Percentiles rank a stretch among this genome's conserved stretches.
Conservation (phyloP, 92 coral and sea anemone genomes). For the Anthopleura xanthogrammica region DNA sequence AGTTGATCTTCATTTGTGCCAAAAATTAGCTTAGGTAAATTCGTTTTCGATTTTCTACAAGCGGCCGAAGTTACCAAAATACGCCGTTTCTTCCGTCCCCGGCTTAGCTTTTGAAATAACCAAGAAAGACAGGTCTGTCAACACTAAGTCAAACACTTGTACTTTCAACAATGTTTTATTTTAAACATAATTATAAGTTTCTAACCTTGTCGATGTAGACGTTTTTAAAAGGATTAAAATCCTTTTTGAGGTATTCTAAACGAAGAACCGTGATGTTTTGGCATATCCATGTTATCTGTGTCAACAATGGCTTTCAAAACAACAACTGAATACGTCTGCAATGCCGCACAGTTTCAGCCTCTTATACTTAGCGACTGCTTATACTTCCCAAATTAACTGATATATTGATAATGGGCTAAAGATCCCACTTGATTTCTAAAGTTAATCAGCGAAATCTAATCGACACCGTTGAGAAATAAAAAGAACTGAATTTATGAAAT, state of each 20-base stretch:
- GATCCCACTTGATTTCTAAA: too few species aligned
- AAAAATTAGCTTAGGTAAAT: background rate
- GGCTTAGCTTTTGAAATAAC: background rate
- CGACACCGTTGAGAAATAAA: background rate
- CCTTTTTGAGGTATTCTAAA: background rate
- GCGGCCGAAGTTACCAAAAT: background rate
- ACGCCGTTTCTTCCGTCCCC: background rate
- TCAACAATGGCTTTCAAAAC: too few species aligned
- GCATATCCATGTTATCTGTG: too few species aligned
- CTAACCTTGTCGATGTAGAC: background rate
- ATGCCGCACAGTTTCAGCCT: too few species aligned
- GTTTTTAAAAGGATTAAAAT: too few species aligned
- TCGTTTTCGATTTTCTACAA: background rate
- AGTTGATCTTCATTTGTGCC: background rate
- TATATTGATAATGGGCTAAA: too few species aligned
- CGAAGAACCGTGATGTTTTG: background rate
- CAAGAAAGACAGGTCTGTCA: background rate
- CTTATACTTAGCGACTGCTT: too few species aligned
- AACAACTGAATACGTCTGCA: too few species aligned
- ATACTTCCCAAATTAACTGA: too few species aligned
- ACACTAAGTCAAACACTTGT: background rate
- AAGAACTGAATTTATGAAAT: background rate
- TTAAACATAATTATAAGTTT: background rate
- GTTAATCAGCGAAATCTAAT: too few species aligned
- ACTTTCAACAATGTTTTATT: background rate